These are phyloP conservation scores for Idaea aversata DNA, from an alignment of 2,888 invertebrate species.

Conservation along the genomic window DNA sequence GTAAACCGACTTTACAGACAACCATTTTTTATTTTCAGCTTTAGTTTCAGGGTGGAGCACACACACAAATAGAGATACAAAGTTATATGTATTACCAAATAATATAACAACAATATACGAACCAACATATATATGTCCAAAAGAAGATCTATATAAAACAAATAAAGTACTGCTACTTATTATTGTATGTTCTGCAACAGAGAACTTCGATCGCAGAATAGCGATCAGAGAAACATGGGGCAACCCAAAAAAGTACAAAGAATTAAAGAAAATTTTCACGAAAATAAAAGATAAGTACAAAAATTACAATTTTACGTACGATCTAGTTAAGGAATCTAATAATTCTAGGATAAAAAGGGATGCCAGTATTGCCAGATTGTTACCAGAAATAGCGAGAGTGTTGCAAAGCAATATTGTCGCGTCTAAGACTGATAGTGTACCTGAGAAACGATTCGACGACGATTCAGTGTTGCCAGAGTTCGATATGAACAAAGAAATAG, in stretches of 20 bases:
- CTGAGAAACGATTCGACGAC: slow-evolving; percentile 58
- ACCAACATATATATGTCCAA: slow-evolving; percentile 78
- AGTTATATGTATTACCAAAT: slow-evolving; percentile 85
- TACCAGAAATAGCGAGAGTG: slow-evolving; percentile 64
- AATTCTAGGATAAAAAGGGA: slow-evolving; percentile 46
- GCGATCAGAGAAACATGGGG: slow-evolving; percentile 89
- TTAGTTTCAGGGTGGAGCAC: slow-evolving; percentile 85
- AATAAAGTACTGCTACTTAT: slow-evolving; percentile 83
- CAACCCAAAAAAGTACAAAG: slow-evolving; percentile 59
- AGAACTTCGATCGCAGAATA: slow-evolving; percentile 82
- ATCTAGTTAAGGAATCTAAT: slow-evolving; percentile 45
- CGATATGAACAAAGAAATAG: slow-evolving; percentile 67
- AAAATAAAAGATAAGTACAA: slow-evolving; percentile 53
- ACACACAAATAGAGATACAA: slow-evolving; percentile 86
- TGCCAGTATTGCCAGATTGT: slow-evolving; percentile 48
- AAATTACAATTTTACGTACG: slow-evolving; percentile 61
- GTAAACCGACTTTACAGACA: no score
- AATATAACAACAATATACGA: slow-evolving; percentile 84
- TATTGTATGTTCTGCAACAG: slow-evolving; percentile 87
- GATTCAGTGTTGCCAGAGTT: slow-evolving; percentile 60
- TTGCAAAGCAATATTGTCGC: slow-evolving; percentile 49
- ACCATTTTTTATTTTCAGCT: slow-evolving; percentile 53
- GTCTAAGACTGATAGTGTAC: slow-evolving; percentile 46
- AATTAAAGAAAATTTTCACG: slow-evolving; percentile 49
- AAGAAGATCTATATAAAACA: slow-evolving; percentile 35